Conservation (phyloP, 2,113 vertebrate species). For the Channa maculata region DNA sequence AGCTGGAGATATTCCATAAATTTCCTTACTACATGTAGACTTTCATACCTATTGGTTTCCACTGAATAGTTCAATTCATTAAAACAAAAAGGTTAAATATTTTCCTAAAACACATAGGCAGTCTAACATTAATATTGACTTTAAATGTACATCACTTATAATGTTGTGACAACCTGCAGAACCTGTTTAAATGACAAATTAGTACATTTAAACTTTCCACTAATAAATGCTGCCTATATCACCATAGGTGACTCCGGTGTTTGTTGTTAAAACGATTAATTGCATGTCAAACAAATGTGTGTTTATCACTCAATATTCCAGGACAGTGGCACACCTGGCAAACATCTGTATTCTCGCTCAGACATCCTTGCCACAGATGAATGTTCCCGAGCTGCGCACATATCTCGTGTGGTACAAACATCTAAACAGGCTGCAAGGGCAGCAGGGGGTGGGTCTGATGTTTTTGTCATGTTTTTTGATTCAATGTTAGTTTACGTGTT, state of each 20-base stretch:
- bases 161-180: no score
- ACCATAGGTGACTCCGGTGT: neutral
- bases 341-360: constrained; percentile 84
- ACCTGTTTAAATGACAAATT: neutral
- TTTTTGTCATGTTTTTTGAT: constrained; percentile 47
- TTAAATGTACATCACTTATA: no score
- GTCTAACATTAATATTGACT: no score
- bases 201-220: neutral
- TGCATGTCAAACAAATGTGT: neutral
- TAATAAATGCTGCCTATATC: neutral
- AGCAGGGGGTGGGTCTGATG: constrained; percentile 83
- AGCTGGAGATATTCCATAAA: neutral
- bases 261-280: constrained; percentile 6
- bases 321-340: constrained; percentile 50
- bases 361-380: constrained; percentile 85
- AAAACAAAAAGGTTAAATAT: no score
- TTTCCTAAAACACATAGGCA: no score
- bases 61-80: no score
- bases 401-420: constrained; percentile 76
- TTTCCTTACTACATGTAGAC: neutral
- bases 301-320: constrained; percentile 47
- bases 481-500: constrained; percentile 11
- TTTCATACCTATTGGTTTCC: no score
- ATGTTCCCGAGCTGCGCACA: constrained; percentile 69
- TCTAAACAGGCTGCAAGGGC: constrained; percentile 75